Percentiles rank a stretch among this genome's conserved stretches.
phyloP scores from a whole-genome alignment of 2,797 vertebrate genomes.

The Cichlasoma orientale region DNA sequence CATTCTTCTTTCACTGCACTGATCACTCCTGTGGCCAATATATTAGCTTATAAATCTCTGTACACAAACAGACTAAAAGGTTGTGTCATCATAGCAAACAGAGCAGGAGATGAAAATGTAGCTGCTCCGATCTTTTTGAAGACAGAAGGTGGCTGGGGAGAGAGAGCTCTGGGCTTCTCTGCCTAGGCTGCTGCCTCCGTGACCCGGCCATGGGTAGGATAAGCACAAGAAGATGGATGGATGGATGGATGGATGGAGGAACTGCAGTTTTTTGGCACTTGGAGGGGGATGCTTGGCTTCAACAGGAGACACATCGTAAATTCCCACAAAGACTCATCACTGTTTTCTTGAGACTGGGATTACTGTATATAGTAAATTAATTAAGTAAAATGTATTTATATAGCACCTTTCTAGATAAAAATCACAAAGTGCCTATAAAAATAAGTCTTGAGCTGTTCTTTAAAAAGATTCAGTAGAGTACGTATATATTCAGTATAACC shows the following conservation, averaged over 20 bases:
- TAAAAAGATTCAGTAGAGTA: no score
- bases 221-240: no score
- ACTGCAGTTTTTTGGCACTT: background rate
- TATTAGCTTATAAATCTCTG: background rate
- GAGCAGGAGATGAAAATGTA: background rate
- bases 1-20: background rate
- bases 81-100: background rate
- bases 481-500: background rate
- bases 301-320: background rate
- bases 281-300: background rate
- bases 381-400: no score
- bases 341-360: background rate
- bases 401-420: no score
- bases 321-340: background rate
- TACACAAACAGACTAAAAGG: background rate
- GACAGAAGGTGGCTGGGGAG: background rate
- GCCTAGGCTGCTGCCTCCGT: no score
- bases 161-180: no score
- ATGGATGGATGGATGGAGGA: no score
- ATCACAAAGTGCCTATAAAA: no score
- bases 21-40: background rate
- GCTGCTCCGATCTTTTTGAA: background rate
- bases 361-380: background rate
- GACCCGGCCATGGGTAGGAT: no score
- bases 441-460: no score